These are phyloP conservation scores for Anarhynchus alexandrinus DNA, from an alignment of 2,113 vertebrate species.

Conservation along the genomic window DNA sequence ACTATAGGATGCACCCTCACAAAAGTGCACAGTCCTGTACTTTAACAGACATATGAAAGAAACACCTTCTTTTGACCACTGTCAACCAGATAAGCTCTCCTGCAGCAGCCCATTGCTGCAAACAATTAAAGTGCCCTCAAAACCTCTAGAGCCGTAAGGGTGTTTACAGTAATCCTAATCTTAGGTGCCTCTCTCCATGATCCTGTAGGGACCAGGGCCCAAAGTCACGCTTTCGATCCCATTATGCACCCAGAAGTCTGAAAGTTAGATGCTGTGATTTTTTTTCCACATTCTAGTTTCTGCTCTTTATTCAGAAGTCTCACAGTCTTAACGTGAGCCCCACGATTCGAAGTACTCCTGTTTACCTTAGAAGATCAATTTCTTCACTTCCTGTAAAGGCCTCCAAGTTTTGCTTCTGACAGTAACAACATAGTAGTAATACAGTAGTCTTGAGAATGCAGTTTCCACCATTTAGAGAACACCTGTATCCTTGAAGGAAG, in stretches of 20 bases:
- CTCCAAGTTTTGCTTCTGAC: neutral
- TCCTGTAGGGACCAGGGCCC: neutral
- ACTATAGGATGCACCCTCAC: neutral
- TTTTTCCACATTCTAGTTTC: neutral
- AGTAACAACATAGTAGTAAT: neutral
- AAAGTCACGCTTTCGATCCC: neutral
- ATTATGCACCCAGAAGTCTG: neutral
- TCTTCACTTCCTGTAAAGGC: neutral
- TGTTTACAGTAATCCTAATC: neutral
- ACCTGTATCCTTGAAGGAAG: neutral
- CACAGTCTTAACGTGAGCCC: neutral
- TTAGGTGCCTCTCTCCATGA: neutral
- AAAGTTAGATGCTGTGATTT: neutral
- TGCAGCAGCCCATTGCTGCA: neutral
- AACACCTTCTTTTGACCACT: neutral
- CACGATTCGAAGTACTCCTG: neutral
- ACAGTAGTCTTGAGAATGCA: neutral
- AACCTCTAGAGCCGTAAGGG: neutral
- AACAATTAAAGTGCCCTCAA: neutral
- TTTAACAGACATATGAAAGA: neutral
- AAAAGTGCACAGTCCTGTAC: neutral
- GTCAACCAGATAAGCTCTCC: neutral
- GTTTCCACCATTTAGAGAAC: neutral
- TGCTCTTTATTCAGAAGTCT: neutral
- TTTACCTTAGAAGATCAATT: neutral